Conservation (phyloP, 2,797 vertebrate genomes). For the Sylvilagus floridanus region DNA sequence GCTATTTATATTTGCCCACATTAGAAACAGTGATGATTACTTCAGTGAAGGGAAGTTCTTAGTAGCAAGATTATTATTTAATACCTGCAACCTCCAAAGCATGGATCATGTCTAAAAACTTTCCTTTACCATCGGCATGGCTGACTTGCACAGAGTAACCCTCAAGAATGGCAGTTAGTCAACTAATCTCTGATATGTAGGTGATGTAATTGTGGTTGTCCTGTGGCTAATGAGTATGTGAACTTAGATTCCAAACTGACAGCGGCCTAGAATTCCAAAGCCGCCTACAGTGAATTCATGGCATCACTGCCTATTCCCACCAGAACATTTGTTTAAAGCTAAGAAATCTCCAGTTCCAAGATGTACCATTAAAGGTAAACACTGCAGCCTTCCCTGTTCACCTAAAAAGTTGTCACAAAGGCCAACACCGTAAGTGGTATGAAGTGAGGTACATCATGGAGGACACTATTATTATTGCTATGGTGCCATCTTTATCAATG, state of each 20-base stretch:
- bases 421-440: neutral
- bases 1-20: neutral
- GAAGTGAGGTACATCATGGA: neutral
- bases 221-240: neutral
- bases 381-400: neutral
- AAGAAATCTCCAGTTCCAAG: neutral
- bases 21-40: neutral
- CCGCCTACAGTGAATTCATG: neutral
- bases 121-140: constrained; percentile 1
- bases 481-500: neutral
- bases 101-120: neutral
- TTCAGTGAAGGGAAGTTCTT: neutral
- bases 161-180: neutral
- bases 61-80: neutral
- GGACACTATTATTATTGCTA: neutral
- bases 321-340: neutral
- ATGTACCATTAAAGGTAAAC: neutral
- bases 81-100: neutral
- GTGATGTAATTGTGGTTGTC: neutral
- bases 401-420: neutral
- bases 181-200: neutral
- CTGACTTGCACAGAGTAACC: neutral
- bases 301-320: neutral
- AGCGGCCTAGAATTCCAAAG: neutral
- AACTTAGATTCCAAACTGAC: neutral